Percentiles rank a stretch among this genome's conserved stretches.
Conservation (phyloP, 2,797 vertebrate species). For the Sarcoramphus papa region DNA sequence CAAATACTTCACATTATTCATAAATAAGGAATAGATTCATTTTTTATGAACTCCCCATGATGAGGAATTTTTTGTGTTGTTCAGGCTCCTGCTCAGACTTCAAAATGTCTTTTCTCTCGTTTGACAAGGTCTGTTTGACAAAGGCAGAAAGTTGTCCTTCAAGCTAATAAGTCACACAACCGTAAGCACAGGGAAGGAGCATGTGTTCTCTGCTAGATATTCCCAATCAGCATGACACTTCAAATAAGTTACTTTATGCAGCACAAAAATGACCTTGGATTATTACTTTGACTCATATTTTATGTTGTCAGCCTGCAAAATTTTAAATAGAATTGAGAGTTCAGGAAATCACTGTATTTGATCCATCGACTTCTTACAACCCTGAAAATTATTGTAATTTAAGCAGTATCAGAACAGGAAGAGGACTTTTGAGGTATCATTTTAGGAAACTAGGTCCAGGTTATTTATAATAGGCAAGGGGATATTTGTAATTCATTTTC, state of each 20-base stretch:
- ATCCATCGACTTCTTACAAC: not conserved
- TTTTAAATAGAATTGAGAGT: constrained; percentile 64
- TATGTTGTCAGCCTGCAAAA: constrained; percentile 53
- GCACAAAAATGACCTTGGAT: constrained; percentile 63
- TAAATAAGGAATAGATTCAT: not conserved
- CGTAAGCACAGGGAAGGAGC: not conserved
- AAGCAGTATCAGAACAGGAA: not conserved
- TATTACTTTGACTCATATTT: constrained; percentile 50
- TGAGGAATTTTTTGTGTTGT: not conserved
- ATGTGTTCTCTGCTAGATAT: constrained; percentile 1
- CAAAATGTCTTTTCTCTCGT: not conserved
- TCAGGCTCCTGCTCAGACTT: not conserved
- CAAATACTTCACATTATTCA: not conserved
- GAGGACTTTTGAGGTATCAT: not conserved
- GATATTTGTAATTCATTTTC: not conserved
- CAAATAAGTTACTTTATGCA: constrained; percentile 60
- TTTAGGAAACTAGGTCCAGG: not conserved
- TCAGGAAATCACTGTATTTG: constrained; percentile 36
- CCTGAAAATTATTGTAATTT: constrained; percentile 41
- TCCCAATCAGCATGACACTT: constrained; percentile 53
- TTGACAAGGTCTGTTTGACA: constrained; percentile 5
- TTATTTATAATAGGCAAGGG: not conserved
- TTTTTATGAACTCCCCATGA: not conserved
- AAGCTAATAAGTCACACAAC: constrained; percentile 15
- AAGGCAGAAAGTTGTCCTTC: not conserved